Conservation (phyloP, 2,113 vertebrate species). For the Megalops atlanticus region DNA sequence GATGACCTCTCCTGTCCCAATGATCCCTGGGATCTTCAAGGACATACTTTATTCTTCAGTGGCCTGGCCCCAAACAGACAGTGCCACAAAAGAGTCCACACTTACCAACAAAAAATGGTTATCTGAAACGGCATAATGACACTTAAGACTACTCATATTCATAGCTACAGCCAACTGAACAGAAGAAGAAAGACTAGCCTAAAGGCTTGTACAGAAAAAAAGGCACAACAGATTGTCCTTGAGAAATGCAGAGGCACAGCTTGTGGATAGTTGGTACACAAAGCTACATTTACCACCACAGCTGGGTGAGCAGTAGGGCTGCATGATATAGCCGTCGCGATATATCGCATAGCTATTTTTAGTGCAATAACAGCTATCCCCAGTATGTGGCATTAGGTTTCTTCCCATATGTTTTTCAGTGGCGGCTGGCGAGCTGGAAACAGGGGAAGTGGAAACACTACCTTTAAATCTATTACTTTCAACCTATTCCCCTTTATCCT, state of each 20-base stretch:
- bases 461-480: too few species aligned
- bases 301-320: not conserved
- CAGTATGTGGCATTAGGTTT: too few species aligned
- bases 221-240: not conserved
- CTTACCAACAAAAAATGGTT: not conserved
- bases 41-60: not conserved
- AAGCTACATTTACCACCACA: not conserved
- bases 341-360: too few species aligned
- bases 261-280: not conserved
- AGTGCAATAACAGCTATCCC: too few species aligned
- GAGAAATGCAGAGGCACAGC: not conserved
- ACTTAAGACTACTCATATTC: not conserved
- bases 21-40: too few species aligned
- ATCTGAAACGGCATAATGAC: not conserved
- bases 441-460: too few species aligned
- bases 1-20: not conserved
- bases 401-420: too few species aligned
- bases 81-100: not conserved
- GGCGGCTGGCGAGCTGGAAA: too few species aligned
- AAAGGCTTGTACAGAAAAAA: not conserved
- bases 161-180: too few species aligned
- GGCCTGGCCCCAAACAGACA: not conserved
- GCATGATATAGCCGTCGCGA: too few species aligned
- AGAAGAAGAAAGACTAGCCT: not conserved
- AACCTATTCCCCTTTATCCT: too few species aligned